These are phyloP conservation scores for Scatophagus argus DNA, from an alignment of 2,113 vertebrate genomes.

Conservation along the genomic window DNA sequence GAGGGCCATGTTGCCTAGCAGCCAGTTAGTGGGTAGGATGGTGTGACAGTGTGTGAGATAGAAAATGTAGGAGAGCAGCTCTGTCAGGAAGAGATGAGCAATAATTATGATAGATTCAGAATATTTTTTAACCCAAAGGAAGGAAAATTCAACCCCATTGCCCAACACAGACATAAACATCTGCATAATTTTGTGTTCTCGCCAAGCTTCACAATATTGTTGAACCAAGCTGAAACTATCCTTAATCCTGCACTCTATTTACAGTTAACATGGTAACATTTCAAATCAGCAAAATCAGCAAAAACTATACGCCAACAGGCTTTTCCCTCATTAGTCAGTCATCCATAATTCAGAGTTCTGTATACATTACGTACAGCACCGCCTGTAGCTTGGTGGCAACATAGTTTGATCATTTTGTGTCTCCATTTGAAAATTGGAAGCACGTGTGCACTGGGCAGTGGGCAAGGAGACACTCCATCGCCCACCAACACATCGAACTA, in stretches of 20 bases:
- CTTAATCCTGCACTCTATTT: background rate
- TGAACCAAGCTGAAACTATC: background rate
- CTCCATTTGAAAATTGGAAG: background rate
- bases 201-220: background rate
- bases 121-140: background rate
- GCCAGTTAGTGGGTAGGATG: slow-evolving; percentile 77
- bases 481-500: background rate
- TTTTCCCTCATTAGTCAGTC: slow-evolving; percentile 12
- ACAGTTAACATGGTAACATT: background rate
- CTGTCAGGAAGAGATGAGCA: slow-evolving; percentile 18
- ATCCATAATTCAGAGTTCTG: slow-evolving; percentile 5
- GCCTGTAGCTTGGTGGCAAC: background rate
- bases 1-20: slow-evolving; percentile 80
- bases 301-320: background rate
- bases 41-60: slow-evolving; percentile 68
- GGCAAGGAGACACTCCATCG: background rate
- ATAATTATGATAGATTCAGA: slow-evolving; percentile 6
- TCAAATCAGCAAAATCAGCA: slow-evolving; percentile 31
- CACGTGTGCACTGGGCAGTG: background rate
- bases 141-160: background rate
- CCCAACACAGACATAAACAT: background rate
- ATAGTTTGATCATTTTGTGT: background rate
- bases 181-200: background rate
- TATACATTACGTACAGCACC: background rate
- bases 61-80: slow-evolving; percentile 55